Evolutionary conservation across 1,140 invertebrate genomes (phyloP).

Genomic region (Drosophila tani): DNA sequence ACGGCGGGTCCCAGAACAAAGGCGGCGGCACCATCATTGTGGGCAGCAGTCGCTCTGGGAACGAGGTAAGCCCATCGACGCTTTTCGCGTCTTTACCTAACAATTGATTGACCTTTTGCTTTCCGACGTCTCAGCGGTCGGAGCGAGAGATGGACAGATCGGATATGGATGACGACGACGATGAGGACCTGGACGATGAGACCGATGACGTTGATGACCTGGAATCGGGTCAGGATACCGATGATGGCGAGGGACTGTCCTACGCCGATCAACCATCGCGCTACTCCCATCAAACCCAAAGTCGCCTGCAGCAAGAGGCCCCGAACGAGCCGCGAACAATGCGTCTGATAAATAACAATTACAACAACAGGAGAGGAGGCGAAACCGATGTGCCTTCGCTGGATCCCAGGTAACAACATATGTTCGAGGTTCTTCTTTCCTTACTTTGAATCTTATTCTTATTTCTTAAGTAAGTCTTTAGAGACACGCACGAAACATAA

Average conservation of each 20-base stretch:
- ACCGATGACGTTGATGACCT: slow-evolving; percentile 66
- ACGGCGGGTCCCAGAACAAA: slow-evolving; percentile 38
- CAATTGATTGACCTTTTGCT: neutral
- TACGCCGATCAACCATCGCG: slow-evolving; percentile 75
- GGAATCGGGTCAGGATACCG: slow-evolving; percentile 72
- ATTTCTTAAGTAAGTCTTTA: neutral
- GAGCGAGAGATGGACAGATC: slow-evolving; percentile 72
- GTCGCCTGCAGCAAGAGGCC: slow-evolving; percentile 75
- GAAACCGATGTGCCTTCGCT: slow-evolving; percentile 58
- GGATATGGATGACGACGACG: slow-evolving; percentile 62
- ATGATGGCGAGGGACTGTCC: slow-evolving; percentile 64
- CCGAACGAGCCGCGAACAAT: slow-evolving; percentile 68
- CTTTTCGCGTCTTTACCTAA: no score
- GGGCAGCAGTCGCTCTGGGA: slow-evolving; percentile 72
- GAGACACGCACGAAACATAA: neutral
- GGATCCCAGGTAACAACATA: slow-evolving; percentile 75
- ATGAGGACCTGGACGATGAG: slow-evolving; percentile 69
- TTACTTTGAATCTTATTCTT: neutral
- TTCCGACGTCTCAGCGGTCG: slow-evolving; percentile 48
- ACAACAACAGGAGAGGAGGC: slow-evolving; percentile 49
- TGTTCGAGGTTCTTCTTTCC: neutral
- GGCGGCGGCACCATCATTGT: slow-evolving; percentile 78
- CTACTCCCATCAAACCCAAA: slow-evolving; percentile 74
- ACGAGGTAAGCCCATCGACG: slow-evolving; percentile 55
- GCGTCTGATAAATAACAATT: slow-evolving; percentile 59